A percentile compares a stretch with the other conserved stretches of the same genome.
These are phyloP conservation scores for Tolypeutes matacus DNA, from an alignment of 2,797 vertebrate species.

Conservation along the genomic window DNA sequence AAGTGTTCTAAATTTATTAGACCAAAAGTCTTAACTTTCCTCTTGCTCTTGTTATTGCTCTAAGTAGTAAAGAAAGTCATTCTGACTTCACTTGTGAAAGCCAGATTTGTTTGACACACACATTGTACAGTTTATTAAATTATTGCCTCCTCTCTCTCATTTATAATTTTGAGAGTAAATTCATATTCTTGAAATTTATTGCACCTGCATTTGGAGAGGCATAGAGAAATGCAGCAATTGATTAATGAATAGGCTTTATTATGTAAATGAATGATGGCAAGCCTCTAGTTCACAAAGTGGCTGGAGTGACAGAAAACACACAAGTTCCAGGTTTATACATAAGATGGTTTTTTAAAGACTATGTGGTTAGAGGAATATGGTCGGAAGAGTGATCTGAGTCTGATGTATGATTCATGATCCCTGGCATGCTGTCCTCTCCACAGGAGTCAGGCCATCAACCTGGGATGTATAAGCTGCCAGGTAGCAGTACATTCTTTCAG, in stretches of 20 bases:
- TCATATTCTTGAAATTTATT: constrained; percentile 70
- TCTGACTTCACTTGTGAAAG: constrained; percentile 63
- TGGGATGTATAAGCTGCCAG: not conserved
- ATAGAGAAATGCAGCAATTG: constrained; percentile 49
- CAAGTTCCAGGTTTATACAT: not conserved
- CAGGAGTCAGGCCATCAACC: not conserved
- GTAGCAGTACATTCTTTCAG: not conserved
- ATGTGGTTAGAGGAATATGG: not conserved
- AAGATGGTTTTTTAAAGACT: not conserved
- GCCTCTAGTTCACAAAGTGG: constrained; percentile 18
- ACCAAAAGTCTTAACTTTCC: constrained; percentile 68
- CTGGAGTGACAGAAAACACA: constrained; percentile 52
- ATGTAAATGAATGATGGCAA: constrained; percentile 61
- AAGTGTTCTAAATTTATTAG: constrained; percentile 70
- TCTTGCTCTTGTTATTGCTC: constrained; percentile 58
- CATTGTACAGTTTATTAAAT: constrained; percentile 70
- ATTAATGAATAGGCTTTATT: constrained; percentile 69
- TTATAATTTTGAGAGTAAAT: constrained; percentile 75
- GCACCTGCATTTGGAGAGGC: constrained; percentile 59
- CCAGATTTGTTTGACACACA: constrained; percentile 46
- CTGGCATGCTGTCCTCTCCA: not conserved
- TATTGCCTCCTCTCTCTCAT: constrained; percentile 61
- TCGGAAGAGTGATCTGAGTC: not conserved
- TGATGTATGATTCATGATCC: not conserved
- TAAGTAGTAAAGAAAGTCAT: constrained; percentile 50